Percentiles rank a stretch among this genome's conserved stretches.
Evolutionary conservation across 2,797 vertebrate species (phyloP).

Genomic region (Brachyrhaphis roseni): DNA sequence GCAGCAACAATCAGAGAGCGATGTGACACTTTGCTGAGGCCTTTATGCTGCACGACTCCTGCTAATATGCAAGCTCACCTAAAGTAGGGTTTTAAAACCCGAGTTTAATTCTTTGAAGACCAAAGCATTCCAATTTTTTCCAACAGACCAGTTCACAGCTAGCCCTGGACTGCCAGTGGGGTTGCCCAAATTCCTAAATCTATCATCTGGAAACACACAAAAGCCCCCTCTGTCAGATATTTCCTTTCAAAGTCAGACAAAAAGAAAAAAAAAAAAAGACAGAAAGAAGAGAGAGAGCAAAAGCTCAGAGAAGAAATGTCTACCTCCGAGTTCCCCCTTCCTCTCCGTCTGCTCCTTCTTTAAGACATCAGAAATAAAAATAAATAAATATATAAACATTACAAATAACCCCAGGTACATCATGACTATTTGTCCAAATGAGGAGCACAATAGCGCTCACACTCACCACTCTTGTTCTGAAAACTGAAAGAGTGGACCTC

Average conservation of each 20-base stretch:
- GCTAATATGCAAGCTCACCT: conserved; percentile 96
- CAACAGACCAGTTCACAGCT: conserved; percentile 99
- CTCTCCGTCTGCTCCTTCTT: conserved; percentile 62
- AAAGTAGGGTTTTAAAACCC: conserved; percentile 95
- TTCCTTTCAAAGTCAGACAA: conserved; percentile 86
- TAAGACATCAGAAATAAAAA: conserved; percentile 77
- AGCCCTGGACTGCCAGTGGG: conserved; percentile 97
- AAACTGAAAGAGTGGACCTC: conserved; percentile 91
- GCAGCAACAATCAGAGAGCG: conserved; percentile 79
- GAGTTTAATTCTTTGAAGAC: conserved; percentile 99
- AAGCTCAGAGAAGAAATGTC: conserved; percentile 89
- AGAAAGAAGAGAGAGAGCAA: conserved; percentile 39
- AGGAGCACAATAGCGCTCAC: conserved; percentile 88
- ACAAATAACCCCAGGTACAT: conserved; percentile 89
- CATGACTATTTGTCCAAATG: conserved; percentile 84
- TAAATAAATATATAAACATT: conserved; percentile 69
- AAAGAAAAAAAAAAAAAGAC: conserved; percentile 56
- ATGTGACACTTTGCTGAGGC: conserved; percentile 83
- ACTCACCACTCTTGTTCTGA: conserved; percentile 84
- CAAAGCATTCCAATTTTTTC: conserved; percentile 98
- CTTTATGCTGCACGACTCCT: conserved; percentile 88
- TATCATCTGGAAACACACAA: conserved; percentile 99
- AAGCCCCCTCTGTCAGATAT: conserved; percentile 92
- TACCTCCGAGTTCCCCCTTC: conserved; percentile 80
- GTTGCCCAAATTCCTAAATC: conserved; percentile 99